Percentiles rank a stretch among this genome's conserved stretches.
Conservation (phyloP, 2,888 invertebrate species). For the Cerceris ruficornis region DNA sequence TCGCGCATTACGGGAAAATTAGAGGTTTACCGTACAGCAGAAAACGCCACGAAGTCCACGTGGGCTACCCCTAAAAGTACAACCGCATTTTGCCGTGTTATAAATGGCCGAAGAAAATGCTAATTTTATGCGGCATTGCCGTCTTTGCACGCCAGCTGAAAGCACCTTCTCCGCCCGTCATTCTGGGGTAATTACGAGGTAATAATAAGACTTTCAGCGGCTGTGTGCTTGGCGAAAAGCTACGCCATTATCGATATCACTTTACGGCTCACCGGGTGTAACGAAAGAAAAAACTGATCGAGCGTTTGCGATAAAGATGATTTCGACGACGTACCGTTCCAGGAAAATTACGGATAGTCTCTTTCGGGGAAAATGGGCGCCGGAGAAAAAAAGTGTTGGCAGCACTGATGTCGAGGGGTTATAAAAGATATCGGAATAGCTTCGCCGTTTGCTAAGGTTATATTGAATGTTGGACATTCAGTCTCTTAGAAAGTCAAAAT, state of each 20-base stretch:
- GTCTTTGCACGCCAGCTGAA: slow-evolving; percentile 1
- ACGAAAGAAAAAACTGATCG: not conserved
- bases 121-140: slow-evolving; percentile 22
- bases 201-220: slow-evolving; percentile 6
- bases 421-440: too few species aligned
- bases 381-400: too few species aligned
- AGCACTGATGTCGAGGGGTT: too few species aligned
- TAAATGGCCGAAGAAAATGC: slow-evolving; percentile 21
- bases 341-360: too few species aligned
- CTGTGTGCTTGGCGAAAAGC: not conserved
- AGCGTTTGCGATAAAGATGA: too few species aligned
- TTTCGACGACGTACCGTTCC: too few species aligned
- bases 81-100: slow-evolving; percentile 4
- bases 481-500: too few species aligned
- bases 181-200: slow-evolving; percentile 27
- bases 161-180: slow-evolving; percentile 19
- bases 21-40: slow-evolving; percentile 1
- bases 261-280: not conserved
- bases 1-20: slow-evolving; percentile 22
- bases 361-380: too few species aligned
- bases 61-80: slow-evolving; percentile 6
- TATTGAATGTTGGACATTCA: too few species aligned
- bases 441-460: too few species aligned
- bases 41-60: slow-evolving; percentile 10
- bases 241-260: not conserved